Percentiles rank a stretch among this genome's conserved stretches.
Evolutionary conservation across 2,113 vertebrate genomes (phyloP).

Genomic region (Carassius gibelio): DNA sequence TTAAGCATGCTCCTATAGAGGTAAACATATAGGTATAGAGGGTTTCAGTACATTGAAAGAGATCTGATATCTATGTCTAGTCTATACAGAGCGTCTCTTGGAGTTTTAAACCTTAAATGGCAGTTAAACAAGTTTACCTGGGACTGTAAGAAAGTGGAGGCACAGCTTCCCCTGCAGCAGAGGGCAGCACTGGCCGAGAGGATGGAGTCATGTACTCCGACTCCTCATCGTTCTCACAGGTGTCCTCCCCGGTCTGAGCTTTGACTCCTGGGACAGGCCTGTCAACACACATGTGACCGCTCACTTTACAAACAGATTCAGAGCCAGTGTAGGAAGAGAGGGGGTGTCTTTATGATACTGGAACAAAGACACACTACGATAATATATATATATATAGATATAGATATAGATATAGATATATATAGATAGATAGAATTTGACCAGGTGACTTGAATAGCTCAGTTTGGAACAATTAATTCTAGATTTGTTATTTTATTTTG

Average conservation of each 20-base stretch:
- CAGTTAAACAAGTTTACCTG: slow-evolving; percentile 60
- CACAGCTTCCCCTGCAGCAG: slow-evolving; percentile 55
- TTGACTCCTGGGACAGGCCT: slow-evolving; percentile 83
- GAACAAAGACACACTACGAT: not conserved
- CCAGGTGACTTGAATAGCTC: not conserved
- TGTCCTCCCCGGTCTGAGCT: slow-evolving; percentile 76
- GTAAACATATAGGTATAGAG: not conserved
- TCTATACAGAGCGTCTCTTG: not conserved
- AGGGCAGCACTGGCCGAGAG: slow-evolving; percentile 82
- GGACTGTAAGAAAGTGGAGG: slow-evolving; percentile 65
- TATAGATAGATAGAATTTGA: not conserved
- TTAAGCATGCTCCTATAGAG: slow-evolving; percentile 66
- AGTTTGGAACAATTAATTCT: not conserved
- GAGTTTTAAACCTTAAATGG: not conserved
- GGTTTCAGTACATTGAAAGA: not conserved
- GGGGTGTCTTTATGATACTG: not conserved
- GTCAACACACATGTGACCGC: not conserved
- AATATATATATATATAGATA: not conserved
- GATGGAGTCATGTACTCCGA: slow-evolving; percentile 95
- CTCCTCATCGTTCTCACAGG: slow-evolving; percentile 84
- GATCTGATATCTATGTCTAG: not conserved
- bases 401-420: too few species aligned
- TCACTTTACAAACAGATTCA: not conserved
- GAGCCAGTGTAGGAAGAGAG: not conserved
- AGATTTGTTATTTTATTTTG: not conserved